Base-by-base conservation (phyloP, 2,113 vertebrate species). In the Varanus komodoensis region DNA sequence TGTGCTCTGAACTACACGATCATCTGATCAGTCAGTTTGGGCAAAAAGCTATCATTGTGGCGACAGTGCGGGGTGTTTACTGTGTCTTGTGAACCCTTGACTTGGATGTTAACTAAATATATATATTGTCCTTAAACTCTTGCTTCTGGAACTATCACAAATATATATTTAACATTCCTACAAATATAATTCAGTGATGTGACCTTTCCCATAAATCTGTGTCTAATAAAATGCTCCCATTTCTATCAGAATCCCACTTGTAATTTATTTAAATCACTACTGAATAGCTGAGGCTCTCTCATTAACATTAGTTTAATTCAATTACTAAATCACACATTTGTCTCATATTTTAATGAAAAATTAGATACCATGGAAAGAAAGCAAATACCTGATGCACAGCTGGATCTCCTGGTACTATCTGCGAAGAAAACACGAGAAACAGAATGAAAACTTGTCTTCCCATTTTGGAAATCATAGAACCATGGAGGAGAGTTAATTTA, bases 331-430 rank as follows among this genome's bases (percentile, higher is more conserved):
- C 0, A 54, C 2, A 57, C 27, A 68, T 29, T 77, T 64, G 54
- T 29, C 52, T 38, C 19, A 81, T 48, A 73, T n/a, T 77, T 25
- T 67, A 50, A 54, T 19, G 34, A 50, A 29, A 44, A 71, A 71
- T 9, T 38, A 44, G 67, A 3, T 69, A 85, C 50, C 2, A 64
- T 15, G 21, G 15, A 89, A 0, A 21, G 82, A 78, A 87, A 8
- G 68, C 44, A 94, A 94, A 93, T 96, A 96, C 96, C 95, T 96
- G 91, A 73, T 80, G 80, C 89, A 85, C 61, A 90, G 75, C 7
- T 68, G 88, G 21, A 89, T 88, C 91, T 89, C 91, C 25, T 90
- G 92, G 67, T 8, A 88, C 6, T 89, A 52, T 0, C 1, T 94
- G n/a, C 34, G 91, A 94, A 89, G 92, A 90, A 87, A 95, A 87